Percentiles rank a stretch among this genome's conserved stretches.
Evolutionary conservation across 92 coral and sea anemone genomes (phyloP).

Genomic region (Plumapathes pennacea): DNA sequence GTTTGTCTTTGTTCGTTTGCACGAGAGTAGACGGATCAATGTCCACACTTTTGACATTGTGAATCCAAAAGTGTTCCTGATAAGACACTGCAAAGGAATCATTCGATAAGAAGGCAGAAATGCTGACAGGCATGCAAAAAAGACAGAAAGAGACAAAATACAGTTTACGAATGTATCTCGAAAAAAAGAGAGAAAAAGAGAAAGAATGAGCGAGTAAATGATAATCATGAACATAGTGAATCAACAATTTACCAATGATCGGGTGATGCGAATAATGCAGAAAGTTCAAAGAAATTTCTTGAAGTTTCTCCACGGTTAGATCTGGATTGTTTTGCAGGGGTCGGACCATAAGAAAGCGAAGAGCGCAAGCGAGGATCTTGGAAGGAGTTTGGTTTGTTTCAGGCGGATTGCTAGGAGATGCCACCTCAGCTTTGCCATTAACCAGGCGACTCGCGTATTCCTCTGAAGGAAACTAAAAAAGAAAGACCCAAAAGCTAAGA

Average conservation of each 20-base stretch:
- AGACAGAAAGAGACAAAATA: too few relatives aligned
- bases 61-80: constrained; percentile 50
- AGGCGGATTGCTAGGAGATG: constrained; percentile 10
- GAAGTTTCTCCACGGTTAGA: constrained; percentile 27
- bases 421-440: constrained; percentile 1
- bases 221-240: not conserved
- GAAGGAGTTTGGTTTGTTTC: constrained; percentile 34
- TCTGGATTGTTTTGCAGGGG: constrained; percentile 47
- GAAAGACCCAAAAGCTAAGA: too few relatives aligned
- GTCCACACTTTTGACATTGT: constrained; percentile 23
- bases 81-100: too few relatives aligned
- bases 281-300: constrained; percentile 51
- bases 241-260: constrained; percentile 45
- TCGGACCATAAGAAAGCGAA: constrained; percentile 47
- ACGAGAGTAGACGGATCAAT: constrained; percentile 29
- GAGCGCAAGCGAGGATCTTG: constrained; percentile 53
- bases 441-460: too few relatives aligned
- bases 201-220: too few relatives aligned
- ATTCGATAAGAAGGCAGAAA: too few relatives aligned
- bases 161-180: not conserved
- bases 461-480: too few relatives aligned
- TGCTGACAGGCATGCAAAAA: too few relatives aligned
- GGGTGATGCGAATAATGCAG: constrained; percentile 83
- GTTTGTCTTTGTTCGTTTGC: constrained; percentile 26
- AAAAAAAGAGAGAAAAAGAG: not conserved